These are phyloP conservation scores for Xanthostigma xanthostigma DNA, from an alignment of 2,888 invertebrate genomes.

Conservation along the genomic window DNA sequence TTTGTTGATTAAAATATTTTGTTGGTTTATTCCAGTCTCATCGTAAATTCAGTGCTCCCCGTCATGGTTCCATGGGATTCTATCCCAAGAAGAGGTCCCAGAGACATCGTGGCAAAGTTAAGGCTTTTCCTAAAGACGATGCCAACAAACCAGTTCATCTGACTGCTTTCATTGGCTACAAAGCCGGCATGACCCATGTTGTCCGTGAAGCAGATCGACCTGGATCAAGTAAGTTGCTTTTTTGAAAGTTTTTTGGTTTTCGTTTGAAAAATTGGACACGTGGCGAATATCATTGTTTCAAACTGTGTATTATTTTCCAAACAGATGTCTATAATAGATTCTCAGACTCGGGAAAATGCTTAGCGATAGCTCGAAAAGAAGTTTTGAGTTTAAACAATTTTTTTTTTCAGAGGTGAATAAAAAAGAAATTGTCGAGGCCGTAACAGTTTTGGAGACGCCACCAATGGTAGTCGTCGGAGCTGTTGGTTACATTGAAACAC, in stretches of 20 bases:
- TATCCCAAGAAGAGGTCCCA: constrained; percentile 95
- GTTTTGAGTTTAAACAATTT: constrained; percentile 1
- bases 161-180: constrained; percentile 95
- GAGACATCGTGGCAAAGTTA: constrained; percentile 96
- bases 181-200: constrained; percentile 99
- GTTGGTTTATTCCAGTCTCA: constrained; percentile 78
- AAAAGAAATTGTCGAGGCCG: constrained; percentile 98
- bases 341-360: not conserved
- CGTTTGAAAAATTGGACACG: not conserved
- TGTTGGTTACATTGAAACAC: constrained; percentile 98
- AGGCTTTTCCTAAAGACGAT: constrained; percentile 99
- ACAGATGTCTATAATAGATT: too few species aligned
- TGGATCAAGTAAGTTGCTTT: constrained; percentile 78
- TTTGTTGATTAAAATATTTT: constrained; percentile 3
- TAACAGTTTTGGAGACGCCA: constrained; percentile 94
- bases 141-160: constrained; percentile 90
- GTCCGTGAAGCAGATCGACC: constrained; percentile 97
- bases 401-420: constrained; percentile 81
- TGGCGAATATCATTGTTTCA: not conserved
- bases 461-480: constrained; percentile 97
- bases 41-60: constrained; percentile 98
- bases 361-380: not conserved
- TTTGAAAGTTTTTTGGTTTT: not conserved
- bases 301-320: not conserved
- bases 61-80: constrained; percentile 99